Conservation (phyloP, 92 coral and sea anemone species). For the Parazoanthus swiftii region DNA sequence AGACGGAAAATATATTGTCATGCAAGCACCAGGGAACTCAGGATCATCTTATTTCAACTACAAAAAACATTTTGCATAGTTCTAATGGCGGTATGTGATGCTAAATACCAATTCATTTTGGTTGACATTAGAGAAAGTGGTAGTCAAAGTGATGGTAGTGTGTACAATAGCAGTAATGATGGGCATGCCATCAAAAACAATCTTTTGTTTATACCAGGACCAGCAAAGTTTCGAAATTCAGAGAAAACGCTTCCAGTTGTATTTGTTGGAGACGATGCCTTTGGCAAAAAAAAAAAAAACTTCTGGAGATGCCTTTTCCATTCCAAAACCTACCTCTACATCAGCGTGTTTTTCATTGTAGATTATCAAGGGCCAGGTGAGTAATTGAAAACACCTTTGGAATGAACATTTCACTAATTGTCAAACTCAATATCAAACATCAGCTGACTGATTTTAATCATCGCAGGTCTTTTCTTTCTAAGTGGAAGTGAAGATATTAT, state of each 20-base stretch:
- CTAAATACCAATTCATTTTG: conserved; percentile 30
- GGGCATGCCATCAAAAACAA: conserved; percentile 36
- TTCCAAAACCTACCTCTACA: conserved; percentile 25
- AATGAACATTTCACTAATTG: too few relatives aligned
- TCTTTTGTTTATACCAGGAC: conserved; percentile 27
- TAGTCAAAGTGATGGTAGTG: conserved; percentile 39
- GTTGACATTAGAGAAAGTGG: conserved; percentile 46
- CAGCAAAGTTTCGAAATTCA: conserved; percentile 40
- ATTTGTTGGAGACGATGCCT: conserved; percentile 47
- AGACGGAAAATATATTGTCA: too few relatives aligned
- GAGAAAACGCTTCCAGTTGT: conserved; percentile 36
- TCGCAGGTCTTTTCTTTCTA: conserved; percentile 39
- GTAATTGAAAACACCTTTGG: conserved; percentile 54
- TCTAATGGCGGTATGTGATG: conserved; percentile 49
- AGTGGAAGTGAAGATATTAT: conserved; percentile 34
- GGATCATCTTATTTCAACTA: conserved; percentile 39
- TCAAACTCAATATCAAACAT: too few relatives aligned
- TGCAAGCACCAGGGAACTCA: neutral
- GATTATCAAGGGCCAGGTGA: conserved; percentile 34
- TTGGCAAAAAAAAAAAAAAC: conserved; percentile 32
- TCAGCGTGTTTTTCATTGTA: conserved; percentile 44
- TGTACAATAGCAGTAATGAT: conserved; percentile 22
- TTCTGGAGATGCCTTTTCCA: conserved; percentile 35
- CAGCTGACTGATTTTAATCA: too few relatives aligned
- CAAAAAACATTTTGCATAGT: conserved; percentile 44